Percentiles rank a stretch among this genome's conserved stretches.
These are phyloP conservation scores for Astropecten irregularis DNA, from an alignment of 53 echinoderm and acorn worm species.

Conservation along the genomic window DNA sequence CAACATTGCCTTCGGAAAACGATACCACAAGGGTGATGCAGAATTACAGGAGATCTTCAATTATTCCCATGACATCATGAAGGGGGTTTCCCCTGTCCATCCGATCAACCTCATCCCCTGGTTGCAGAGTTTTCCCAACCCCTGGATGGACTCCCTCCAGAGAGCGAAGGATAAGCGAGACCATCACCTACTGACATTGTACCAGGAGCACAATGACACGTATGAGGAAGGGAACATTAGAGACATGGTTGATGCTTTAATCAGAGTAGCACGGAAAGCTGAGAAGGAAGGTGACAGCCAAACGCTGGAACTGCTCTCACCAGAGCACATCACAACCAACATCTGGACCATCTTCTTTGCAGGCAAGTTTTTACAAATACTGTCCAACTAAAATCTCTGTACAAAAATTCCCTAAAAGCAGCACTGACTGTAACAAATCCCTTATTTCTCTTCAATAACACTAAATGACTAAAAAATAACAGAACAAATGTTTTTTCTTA, in stretches of 20 bases:
- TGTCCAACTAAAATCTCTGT: no score
- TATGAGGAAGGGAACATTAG: conserved; percentile 77
- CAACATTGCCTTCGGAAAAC: conserved; percentile 95
- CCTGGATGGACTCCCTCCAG: conserved; percentile 80
- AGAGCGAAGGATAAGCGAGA: conserved; percentile 80
- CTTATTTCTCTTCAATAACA: no score
- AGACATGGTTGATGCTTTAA: conserved; percentile 82
- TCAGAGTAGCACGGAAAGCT: conserved; percentile 78
- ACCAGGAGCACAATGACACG: conserved; percentile 80
- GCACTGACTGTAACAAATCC: no score
- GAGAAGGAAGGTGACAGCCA: conserved; percentile 69
- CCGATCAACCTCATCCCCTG: conserved; percentile 94
- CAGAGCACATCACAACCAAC: conserved; percentile 88
- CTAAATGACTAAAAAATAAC: no score
- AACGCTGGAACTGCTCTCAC: conserved; percentile 70
- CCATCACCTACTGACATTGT: conserved; percentile 72
- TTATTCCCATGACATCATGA: conserved; percentile 89
- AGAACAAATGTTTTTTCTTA: no score
- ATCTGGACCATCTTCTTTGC: conserved; percentile 99
- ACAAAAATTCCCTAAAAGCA: no score
- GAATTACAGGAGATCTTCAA: conserved; percentile 86
- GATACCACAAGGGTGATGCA: conserved; percentile 80
- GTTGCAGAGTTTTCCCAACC: conserved; percentile 87
- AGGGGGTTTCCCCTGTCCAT: conserved; percentile 88
- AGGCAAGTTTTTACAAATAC: conserved; percentile 66